Evolutionary conservation across 2,888 invertebrate species (phyloP).

Genomic region (Plagodis pulveraria): DNA sequence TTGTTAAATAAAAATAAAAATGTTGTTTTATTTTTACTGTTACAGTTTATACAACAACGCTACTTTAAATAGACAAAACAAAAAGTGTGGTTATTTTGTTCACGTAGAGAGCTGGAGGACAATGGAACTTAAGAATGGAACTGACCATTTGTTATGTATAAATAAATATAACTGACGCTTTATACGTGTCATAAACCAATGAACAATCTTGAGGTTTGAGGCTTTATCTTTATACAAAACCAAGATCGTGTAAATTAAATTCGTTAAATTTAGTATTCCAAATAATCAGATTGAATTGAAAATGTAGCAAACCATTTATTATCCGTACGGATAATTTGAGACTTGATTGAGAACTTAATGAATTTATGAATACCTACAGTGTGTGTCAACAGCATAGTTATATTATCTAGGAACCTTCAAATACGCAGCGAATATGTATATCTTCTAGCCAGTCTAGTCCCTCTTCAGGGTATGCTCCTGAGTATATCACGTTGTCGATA

Average conservation of each 20-base stretch:
- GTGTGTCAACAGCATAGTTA: too few relatives aligned
- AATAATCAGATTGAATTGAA: neutral
- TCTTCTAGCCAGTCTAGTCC: too few relatives aligned
- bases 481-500: too few relatives aligned
- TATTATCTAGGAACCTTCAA: neutral
- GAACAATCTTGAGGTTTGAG: slow-evolving; percentile 9
- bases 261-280: neutral
- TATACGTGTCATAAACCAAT: slow-evolving; percentile 16
- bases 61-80: slow-evolving; percentile 58
- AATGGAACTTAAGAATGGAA: slow-evolving; percentile 43
- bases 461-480: too few relatives aligned
- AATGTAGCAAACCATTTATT: too few relatives aligned
- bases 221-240: neutral
- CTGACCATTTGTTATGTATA: slow-evolving; percentile 31
- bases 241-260: neutral
- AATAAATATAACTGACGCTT: slow-evolving; percentile 5
- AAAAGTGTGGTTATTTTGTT: slow-evolving; percentile 53
- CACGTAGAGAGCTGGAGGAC: slow-evolving; percentile 39
- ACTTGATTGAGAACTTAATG: too few relatives aligned
- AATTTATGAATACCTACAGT: too few relatives aligned
- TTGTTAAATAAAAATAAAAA: slow-evolving; percentile 37
- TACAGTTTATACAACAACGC: slow-evolving; percentile 36
- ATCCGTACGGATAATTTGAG: too few relatives aligned
- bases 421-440: neutral
- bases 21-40: neutral